phyloP scores from a whole-genome alignment of 2,888 invertebrate species.

The Nasonovia ribisnigri region DNA sequence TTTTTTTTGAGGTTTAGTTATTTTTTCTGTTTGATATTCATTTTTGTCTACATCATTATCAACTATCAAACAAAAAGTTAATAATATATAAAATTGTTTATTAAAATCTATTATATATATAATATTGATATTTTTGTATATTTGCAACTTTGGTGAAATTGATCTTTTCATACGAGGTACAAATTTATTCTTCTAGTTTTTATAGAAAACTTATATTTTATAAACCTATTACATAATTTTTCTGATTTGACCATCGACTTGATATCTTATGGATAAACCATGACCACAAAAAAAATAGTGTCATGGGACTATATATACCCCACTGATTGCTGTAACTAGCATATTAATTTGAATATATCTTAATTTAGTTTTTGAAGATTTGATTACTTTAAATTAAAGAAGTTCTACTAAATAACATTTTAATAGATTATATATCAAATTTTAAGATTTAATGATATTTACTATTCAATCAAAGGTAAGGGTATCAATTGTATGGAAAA shows the following conservation, averaged over 20 bases:
- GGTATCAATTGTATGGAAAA: too few relatives aligned
- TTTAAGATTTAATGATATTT: too few relatives aligned
- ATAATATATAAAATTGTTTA: not conserved
- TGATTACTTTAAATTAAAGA: not conserved
- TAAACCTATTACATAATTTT: too few relatives aligned
- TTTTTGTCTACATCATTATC: constrained; percentile 1
- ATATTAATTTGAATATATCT: not conserved
- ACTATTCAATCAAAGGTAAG: too few relatives aligned
- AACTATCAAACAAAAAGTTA: constrained; percentile 35
- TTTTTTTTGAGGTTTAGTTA: constrained; percentile 42
- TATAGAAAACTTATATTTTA: too few relatives aligned
- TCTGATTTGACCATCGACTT: too few relatives aligned
- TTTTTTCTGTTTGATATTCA: constrained; percentile 47
- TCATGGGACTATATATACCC: too few relatives aligned
- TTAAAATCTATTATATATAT: not conserved
- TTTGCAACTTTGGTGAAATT: not conserved
- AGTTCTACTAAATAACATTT: not conserved
- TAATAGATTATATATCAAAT: not conserved
- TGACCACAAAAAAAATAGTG: too few relatives aligned
- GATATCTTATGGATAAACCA: too few relatives aligned
- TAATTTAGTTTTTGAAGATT: not conserved
- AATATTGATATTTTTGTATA: not conserved
- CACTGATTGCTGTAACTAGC: too few relatives aligned
- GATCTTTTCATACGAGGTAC: not conserved
- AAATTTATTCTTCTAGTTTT: too few relatives aligned